These are phyloP conservation scores for Zeuzera pyrina DNA, from an alignment of 2,888 invertebrate species.

Conservation along the genomic window DNA sequence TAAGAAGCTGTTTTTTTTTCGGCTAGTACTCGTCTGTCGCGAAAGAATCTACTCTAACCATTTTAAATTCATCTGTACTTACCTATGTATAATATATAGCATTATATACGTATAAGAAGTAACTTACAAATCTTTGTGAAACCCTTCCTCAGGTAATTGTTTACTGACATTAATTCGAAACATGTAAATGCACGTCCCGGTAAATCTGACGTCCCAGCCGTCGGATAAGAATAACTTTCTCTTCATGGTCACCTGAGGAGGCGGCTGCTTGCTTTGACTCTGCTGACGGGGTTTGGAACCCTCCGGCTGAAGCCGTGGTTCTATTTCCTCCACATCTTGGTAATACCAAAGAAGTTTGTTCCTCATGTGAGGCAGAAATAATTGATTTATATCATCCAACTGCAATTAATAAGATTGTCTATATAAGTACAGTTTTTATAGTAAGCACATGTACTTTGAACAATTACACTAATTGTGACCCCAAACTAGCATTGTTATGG, in stretches of 20 bases:
- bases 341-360: constrained; percentile 91
- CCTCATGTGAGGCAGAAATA: constrained; percentile 88
- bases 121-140: constrained; percentile 84
- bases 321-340: constrained; percentile 85
- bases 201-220: constrained; percentile 86
- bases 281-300: constrained; percentile 57
- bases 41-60: too few relatives aligned
- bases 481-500: too few relatives aligned
- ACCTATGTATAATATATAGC: too few relatives aligned
- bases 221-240: constrained; percentile 89
- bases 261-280: constrained; percentile 58
- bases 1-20: too few relatives aligned
- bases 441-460: too few relatives aligned
- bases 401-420: constrained; percentile 36
- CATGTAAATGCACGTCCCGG: constrained; percentile 89
- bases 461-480: too few relatives aligned
- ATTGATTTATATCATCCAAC: constrained; percentile 90
- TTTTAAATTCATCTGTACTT: too few relatives aligned
- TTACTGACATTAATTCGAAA: constrained; percentile 87
- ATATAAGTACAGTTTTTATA: too few relatives aligned
- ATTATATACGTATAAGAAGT: too few relatives aligned
- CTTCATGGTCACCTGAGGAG: constrained; percentile 66
- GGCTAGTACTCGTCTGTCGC: too few relatives aligned
- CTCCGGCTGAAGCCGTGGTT: constrained; percentile 61
- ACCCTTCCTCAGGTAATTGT: constrained; percentile 93